Base-by-base conservation (phyloP, 1,140 invertebrate species). In the Himalopsyche phryganea region DNA sequence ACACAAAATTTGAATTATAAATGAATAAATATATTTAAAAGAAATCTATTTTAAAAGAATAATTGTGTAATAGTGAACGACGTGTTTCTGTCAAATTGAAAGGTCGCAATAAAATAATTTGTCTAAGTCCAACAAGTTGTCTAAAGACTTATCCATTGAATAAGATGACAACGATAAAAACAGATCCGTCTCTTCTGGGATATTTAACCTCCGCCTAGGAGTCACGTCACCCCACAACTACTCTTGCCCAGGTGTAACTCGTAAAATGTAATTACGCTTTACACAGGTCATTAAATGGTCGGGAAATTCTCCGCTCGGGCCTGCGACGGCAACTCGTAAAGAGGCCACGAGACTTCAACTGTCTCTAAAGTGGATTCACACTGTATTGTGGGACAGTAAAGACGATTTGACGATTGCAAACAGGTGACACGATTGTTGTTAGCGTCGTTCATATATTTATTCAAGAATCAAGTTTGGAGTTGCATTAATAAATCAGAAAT, bases 241-340 rank as follows among this genome's bases (percentile, higher is more conserved):
- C 38, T 15, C 4, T 5, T 33, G 6, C 14, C 42, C 61, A 50
- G 61, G 62, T 64, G 54, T 48, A 32, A 19, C 52, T 55, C 52
- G 62, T 64, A 64, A 64, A 64, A 57, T 53, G 62, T 64, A 64
- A 64, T 64, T 64, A 64, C 62, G 53, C 58, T 60, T 64, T 63
- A 60, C 61, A 53, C 61, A 63, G 61, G 54, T 63, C 61, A 63
- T 63, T 63, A 63, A 63, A 63, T 57, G 61, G 61, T 60, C 49
- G 46, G 35, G 51, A 54, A 63, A 63, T 58, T 63, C 51, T 56
- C 56, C 61, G 61, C 56, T 36, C 20, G 56, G 61, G 56, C 32
- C 10, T 48, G 47, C 23, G 14, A 10, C 28, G 28, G 17, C 23
- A 52, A 33, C 23, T 28, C 60, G 50, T 62, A 52, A 49, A 53